Base-by-base conservation (phyloP, 2,797 vertebrate species). In the Sebastes hubbsi region DNA sequence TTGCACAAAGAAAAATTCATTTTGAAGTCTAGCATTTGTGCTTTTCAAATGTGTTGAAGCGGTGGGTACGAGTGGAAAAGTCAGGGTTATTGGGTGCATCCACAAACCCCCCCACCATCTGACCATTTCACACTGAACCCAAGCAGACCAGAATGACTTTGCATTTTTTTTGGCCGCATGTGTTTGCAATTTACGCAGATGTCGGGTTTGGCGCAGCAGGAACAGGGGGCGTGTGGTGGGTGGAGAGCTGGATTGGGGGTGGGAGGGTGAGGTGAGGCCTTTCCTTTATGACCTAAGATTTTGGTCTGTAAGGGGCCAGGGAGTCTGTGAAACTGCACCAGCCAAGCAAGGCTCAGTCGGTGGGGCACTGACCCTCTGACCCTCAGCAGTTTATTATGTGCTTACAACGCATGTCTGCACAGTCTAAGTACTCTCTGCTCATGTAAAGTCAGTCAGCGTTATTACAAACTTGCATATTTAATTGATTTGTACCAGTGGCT, bases 121-220 rank as follows among this genome's bases (percentile, higher is more conserved):
- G 20, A 79, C 5, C 13, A 16, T 20, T 72, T 61, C 11, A 20
- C 32, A 30, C 56, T 30, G 30, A 79, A 56, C 18, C 34, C 56
- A 9, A 80, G 20, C 75, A 63, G n/a, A 88, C n/a, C 88, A 92
- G 70, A 82, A 84, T 96, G 95, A 95, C 92, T 94, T 1, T 78
- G 95, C 95, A 95, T 68, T 93, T 95, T 93, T 63, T 77, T 77
- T 1, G 25, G 5, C 42, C 6, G n/a, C 95, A 95, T 91, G 62
- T 96, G 94, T 91, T 96, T 94, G 81, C 75, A 76, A 78, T 96
- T 90, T 93, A 65, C 73, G 67, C 61, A 75, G 65, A 75, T 65
- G 46, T 81, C 5, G 18, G 72, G 72, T 55, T 88, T 78, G 67
- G 78, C 1, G 13, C 5, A 1, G 65, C 4, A 36, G 68, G 32